phyloP scores from a whole-genome alignment of 2,113 vertebrate genomes.

The Brachypteracias leptosomus region DNA sequence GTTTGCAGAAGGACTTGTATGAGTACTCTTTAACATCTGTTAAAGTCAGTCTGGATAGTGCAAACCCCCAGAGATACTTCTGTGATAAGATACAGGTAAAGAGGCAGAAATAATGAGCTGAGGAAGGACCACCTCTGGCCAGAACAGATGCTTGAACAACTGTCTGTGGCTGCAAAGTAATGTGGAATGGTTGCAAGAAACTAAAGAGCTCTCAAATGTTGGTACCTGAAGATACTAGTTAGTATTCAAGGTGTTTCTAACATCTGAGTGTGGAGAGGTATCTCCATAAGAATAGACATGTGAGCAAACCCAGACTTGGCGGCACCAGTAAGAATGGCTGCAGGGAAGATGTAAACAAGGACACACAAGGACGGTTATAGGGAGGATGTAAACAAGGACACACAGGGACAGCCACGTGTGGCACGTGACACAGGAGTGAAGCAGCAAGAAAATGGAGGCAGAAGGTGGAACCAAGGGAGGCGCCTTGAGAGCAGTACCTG shows the following conservation, averaged over 20 bases:
- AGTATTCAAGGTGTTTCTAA: neutral
- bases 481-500: too few relatives aligned
- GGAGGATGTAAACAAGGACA: too few relatives aligned
- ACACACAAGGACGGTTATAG: too few relatives aligned
- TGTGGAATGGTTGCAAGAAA: neutral
- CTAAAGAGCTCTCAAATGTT: neutral
- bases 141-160: neutral
- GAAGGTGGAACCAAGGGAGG: too few relatives aligned
- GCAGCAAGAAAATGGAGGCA: too few relatives aligned
- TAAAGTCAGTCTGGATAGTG: neutral
- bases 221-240: fast-evolving
- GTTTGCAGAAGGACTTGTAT: neutral
- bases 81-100: neutral
- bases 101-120: neutral
- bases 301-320: too few relatives aligned
- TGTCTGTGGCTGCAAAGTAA: neutral
- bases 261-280: too few relatives aligned
- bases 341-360: too few relatives aligned
- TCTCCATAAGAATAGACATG: too few relatives aligned
- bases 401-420: too few relatives aligned
- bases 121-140: neutral
- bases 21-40: neutral
- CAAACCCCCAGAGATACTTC: neutral
- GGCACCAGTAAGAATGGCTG: too few relatives aligned
- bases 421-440: too few relatives aligned